Conservation (phyloP, 2,888 invertebrate genomes). For the Eledona agricola region DNA sequence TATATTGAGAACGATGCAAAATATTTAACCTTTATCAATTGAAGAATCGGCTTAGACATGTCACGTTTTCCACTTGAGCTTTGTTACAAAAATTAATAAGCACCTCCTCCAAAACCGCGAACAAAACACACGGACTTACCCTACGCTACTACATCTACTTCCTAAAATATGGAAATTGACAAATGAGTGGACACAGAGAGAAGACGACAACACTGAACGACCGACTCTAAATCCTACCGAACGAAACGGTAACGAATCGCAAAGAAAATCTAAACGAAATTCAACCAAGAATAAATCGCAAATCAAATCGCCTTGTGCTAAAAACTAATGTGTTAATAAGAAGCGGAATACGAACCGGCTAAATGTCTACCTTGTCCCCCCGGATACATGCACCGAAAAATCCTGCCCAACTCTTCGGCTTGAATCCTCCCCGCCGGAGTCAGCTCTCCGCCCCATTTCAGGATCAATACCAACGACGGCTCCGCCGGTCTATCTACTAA, state of each 20-base stretch:
- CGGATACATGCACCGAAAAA: slow-evolving; percentile 99
- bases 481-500: slow-evolving; percentile 84
- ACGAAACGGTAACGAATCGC: slow-evolving; percentile 31
- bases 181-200: too few relatives aligned
- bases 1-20: too few relatives aligned
- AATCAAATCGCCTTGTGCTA: slow-evolving; percentile 37
- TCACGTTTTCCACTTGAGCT: slow-evolving; percentile 2
- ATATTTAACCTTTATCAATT: too few relatives aligned
- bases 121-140: slow-evolving; percentile 25
- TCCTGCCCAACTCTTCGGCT: slow-evolving; percentile 96
- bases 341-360: slow-evolving; percentile 70
- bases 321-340: slow-evolving; percentile 48
- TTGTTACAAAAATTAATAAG: slow-evolving; percentile 17
- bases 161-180: too few relatives aligned
- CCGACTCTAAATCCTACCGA: slow-evolving; percentile 11
- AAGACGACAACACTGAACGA: slow-evolving; percentile 19
- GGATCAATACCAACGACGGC: slow-evolving; percentile 93
- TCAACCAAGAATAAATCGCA: slow-evolving; percentile 32
- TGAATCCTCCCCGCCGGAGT: slow-evolving; percentile 98
- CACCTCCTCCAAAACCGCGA: slow-evolving; percentile 8
- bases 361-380: slow-evolving; percentile 93
- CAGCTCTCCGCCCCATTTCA: slow-evolving; percentile 99
- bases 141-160: too few relatives aligned
- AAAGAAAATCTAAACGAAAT: slow-evolving; percentile 41
- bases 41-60: too few relatives aligned